phyloP scores from a whole-genome alignment of 2,113 vertebrate species.

The Burhinus oedicnemus region DNA sequence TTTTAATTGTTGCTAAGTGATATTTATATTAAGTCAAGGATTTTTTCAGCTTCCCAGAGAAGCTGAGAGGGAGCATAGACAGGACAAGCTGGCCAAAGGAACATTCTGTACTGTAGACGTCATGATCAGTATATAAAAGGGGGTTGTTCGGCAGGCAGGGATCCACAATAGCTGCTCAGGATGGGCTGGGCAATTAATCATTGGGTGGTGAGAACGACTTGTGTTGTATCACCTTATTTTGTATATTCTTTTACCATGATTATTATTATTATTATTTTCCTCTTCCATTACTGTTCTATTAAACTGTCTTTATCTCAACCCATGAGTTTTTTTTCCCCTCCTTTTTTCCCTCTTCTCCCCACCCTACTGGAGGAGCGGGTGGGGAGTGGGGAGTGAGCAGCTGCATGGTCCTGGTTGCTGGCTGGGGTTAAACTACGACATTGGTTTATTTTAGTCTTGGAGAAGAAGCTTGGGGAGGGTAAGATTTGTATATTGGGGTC shows the following conservation, averaged over 20 bases:
- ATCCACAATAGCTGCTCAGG: not conserved
- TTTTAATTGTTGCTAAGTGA: not conserved
- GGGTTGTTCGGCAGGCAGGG: not conserved
- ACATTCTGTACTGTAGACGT: not conserved
- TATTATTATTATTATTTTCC: not conserved
- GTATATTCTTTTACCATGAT: not conserved
- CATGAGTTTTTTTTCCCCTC: too few relatives aligned
- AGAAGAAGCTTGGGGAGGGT: not conserved
- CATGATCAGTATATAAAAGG: not conserved
- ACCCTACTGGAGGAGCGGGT: not conserved
- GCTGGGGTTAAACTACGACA: not conserved
- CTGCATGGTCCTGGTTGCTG: not conserved
- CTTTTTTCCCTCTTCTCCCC: not conserved
- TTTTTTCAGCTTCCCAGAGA: not conserved
- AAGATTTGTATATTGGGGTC: not conserved
- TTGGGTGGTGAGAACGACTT: not conserved
- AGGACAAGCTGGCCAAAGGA: not conserved
- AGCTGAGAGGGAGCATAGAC: not conserved
- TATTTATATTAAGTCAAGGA: not conserved
- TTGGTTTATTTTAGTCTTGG: not conserved
- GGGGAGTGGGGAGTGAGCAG: not conserved
- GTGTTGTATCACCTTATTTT: not conserved
- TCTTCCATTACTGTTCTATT: not conserved
- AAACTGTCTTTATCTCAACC: not conserved
- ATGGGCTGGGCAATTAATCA: not conserved